Percentiles rank a stretch among this genome's conserved stretches.
Evolutionary conservation across 2,113 vertebrate species (phyloP).

Genomic region (Ptychochromis oligacanthus): DNA sequence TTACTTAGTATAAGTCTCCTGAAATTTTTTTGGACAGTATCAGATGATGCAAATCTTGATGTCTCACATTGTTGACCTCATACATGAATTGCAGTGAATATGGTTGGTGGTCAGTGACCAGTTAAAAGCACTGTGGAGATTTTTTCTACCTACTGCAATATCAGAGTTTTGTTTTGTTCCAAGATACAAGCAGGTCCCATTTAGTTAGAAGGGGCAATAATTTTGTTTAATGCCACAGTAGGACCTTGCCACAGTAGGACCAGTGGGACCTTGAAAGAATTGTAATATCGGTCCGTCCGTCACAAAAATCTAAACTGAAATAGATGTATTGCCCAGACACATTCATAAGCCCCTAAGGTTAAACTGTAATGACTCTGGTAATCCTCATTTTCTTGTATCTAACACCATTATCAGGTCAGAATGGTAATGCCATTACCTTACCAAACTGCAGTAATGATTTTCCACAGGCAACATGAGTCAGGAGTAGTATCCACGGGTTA

Average conservation of each 20-base stretch:
- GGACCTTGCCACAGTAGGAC: too few relatives aligned
- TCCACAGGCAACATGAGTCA: neutral
- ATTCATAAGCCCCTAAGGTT: neutral
- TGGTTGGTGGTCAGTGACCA: neutral
- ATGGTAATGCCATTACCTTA: neutral
- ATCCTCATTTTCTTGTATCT: neutral
- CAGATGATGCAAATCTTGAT: rapidly evolving
- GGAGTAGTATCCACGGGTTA: rapidly evolving
- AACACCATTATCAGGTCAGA: neutral
- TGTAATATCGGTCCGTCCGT: too few relatives aligned
- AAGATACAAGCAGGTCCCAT: too few relatives aligned
- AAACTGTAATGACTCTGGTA: neutral
- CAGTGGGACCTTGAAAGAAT: neutral
- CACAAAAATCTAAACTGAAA: neutral
- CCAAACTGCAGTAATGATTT: neutral
- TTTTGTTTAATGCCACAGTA: neutral
- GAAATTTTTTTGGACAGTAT: rapidly evolving
- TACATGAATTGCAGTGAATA: neutral
- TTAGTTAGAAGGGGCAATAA: rapidly evolving
- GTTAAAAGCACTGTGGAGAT: neutral
- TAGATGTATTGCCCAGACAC: neutral
- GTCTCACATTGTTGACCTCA: neutral
- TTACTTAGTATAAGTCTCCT: neutral
- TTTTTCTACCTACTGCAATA: neutral
- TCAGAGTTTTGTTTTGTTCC: rapidly evolving